Percentiles rank a stretch among this genome's conserved stretches.
Conservation (phyloP, 1,140 invertebrate genomes). For the Heterodera carotae region DNA sequence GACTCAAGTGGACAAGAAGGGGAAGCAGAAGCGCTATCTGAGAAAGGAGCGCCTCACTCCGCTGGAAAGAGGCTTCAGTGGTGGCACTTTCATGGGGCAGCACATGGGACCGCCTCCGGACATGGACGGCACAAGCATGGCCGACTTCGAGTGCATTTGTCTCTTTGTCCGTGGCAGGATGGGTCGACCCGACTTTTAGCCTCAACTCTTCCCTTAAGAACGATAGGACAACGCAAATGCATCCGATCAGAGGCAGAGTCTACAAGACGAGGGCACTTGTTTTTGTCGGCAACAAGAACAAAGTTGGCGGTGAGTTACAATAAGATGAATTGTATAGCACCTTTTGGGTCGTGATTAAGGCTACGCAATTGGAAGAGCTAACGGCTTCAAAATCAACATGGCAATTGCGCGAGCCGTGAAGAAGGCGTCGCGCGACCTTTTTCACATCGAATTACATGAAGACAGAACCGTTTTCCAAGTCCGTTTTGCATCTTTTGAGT, state of each 20-base stretch:
- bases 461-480: constrained; percentile 63
- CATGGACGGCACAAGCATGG: constrained; percentile 66
- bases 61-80: constrained; percentile 67
- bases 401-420: constrained; percentile 60
- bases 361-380: constrained; percentile 52
- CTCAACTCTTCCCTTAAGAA: constrained; percentile 55
- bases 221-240: constrained; percentile 67
- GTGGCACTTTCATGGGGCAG: constrained; percentile 65
- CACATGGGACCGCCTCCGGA: constrained; percentile 68
- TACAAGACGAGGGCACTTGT: constrained; percentile 66
- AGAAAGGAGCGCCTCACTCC: constrained; percentile 62
- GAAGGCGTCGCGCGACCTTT: constrained; percentile 57
- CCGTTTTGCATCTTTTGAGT: not conserved
- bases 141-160: constrained; percentile 67
- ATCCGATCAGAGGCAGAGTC: constrained; percentile 66
- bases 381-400: constrained; percentile 49
- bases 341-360: constrained; percentile 40
- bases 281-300: constrained; percentile 68
- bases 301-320: constrained; percentile 65
- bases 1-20: constrained; percentile 21
- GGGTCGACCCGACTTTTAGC: too few relatives aligned
- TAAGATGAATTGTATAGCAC: not conserved
- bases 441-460: constrained; percentile 61
- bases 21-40: constrained; percentile 25
- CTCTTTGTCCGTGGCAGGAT: constrained; percentile 52